Evolutionary conservation across 2,888 invertebrate species (phyloP), one percentile per base, ranked within the genome.

Genomic region (Cyclophora albipunctata): DNA sequence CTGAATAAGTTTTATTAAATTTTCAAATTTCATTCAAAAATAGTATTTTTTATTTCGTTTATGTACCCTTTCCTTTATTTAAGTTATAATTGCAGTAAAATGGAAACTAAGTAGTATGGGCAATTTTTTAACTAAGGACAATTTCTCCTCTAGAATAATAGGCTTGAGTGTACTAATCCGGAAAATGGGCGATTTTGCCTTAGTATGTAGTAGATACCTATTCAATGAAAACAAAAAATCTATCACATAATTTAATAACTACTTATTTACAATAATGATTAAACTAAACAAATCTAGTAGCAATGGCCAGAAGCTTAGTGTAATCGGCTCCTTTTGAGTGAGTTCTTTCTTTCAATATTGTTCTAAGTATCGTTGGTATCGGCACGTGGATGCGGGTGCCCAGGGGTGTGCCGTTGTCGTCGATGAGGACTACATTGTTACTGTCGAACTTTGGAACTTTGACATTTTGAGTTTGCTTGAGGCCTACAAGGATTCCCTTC

Each of bases 371-470:
- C 3, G 96, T 95, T 1, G 99, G 99, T 55, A 99, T 94, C 0
- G 99, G 99, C 2, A 96, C 97, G 66, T 96, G 94, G 63, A 99
- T 97, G 63, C 99, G 91, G 2, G 96, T 99, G 20, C 99, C 99
- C 3, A 98, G 81, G 0, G 99, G 99, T 7, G 95, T 94, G 20
- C 98, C 99, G 69, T 92, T 95, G 69, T 99, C 98, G 71, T 99
- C 98, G 43, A 99, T 94, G 0, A 99, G 87, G 1, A 99, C 99
- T 49, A 99, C 85, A 83, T 99, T 99, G 76, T 99, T 99, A 69
- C 94, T 95, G 78, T 99, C 98, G 78, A 96, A 97, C 74, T 94
- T 94, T 0, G 98, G 98, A 41, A 96, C 90, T 78, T 94, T 94
- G 0, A 93, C 81, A 50, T 91, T 90, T 75, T 98, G 98, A 48